Base-by-base conservation (phyloP, 1,140 invertebrate genomes). In the Drosophila melanica region DNA sequence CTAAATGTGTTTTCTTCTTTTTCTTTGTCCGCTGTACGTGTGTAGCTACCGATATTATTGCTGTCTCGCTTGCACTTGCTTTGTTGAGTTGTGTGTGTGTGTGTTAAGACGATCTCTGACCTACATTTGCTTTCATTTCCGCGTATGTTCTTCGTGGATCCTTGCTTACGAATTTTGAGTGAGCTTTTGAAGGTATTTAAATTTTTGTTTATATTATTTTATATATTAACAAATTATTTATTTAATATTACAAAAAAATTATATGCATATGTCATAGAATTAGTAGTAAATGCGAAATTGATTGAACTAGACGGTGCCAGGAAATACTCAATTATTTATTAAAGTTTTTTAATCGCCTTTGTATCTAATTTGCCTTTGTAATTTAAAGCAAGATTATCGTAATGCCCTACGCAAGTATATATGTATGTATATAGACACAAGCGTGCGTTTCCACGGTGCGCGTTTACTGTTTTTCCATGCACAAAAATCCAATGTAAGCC, bases 401-500 rank as follows among this genome's bases (percentile, higher is more conserved):
- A 64, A 63, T 14, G 12, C 7, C 33, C 14, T 58, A 33, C 30
- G 30, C 33, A 37, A 16, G 35, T 37, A 6, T 11, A 41, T 23
- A 41, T 10, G 9, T n/a, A n/a, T 37, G 20, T 53, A 16, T 42
- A n/a, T n/a, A 55, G 0, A 9, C 10, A 27, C 2, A 47, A 47
- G 18, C 37, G 45, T 39, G 11, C 42, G 53, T 44, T 47, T 47
- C 12, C 39, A 45, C 27, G 47, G 20, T 7, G 47, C 14, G 9
- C 7, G 9, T 41, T 8, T 10, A 45, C 47, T 47, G 58, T 37
- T 48, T 47, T 45, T 27, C 4, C 30, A 47, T 44, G 35, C 51
- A 42, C 62, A 51, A 48, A 70, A 87, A 79, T 71, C 75, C 78
- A 50, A 50, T 79, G 81, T 87, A 87, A 86, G 75, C 82, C 70